Conservation (phyloP, 1,140 invertebrate genomes). For the Euwallacea fornicatus region DNA sequence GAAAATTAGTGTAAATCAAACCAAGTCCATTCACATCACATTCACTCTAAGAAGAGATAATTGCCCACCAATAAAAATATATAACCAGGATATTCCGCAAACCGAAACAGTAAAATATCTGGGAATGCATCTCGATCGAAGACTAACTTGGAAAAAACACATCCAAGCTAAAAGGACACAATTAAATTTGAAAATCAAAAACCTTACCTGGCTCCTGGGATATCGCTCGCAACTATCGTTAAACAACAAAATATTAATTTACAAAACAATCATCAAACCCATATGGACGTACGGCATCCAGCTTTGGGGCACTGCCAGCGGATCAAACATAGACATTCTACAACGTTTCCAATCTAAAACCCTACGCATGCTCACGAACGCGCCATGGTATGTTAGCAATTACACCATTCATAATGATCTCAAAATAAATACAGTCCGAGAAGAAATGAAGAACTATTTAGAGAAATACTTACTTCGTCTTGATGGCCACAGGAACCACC, state of each 20-base stretch:
- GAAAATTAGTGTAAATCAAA: slow-evolving; percentile 45
- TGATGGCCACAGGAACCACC: too few relatives aligned
- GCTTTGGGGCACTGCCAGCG: too few relatives aligned
- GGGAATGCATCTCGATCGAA: too few relatives aligned
- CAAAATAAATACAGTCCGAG: too few relatives aligned
- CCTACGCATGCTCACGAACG: too few relatives aligned
- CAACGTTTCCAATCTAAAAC: too few relatives aligned
- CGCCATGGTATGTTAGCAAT: too few relatives aligned
- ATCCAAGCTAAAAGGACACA: slow-evolving; percentile 9
- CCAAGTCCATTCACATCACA: slow-evolving; percentile 38
- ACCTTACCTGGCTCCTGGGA: slow-evolving; percentile 9
- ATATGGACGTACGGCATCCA: too few relatives aligned
- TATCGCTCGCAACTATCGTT: not conserved
- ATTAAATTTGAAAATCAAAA: slow-evolving; percentile 9
- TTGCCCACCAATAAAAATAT: slow-evolving; percentile 7
- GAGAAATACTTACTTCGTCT: not conserved
- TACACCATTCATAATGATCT: too few relatives aligned
- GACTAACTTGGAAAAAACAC: too few relatives aligned
- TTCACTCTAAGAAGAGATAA: slow-evolving; percentile 23
- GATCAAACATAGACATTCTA: too few relatives aligned
- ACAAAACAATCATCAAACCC: not conserved
- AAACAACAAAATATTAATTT: slow-evolving; percentile 1
- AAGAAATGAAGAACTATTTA: not conserved
- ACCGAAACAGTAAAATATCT: not conserved
- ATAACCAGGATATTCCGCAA: slow-evolving; percentile 10